phyloP scores from a whole-genome alignment of 1,140 invertebrate species.

The Drosophila repleta region DNA sequence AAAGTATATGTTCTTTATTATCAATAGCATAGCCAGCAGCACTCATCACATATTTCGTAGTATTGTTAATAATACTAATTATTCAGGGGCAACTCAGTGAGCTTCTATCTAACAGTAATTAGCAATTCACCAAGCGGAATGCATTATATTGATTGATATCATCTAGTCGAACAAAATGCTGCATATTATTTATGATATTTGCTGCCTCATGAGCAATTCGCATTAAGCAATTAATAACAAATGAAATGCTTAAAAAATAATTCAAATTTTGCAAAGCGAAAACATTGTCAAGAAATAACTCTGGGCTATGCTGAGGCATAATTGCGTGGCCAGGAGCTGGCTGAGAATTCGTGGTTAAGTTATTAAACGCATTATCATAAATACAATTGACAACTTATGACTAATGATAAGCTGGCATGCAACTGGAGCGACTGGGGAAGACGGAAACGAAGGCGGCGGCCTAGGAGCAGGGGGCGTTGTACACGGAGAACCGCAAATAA shows the following conservation, averaged over 20 bases:
- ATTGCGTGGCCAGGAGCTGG: slow-evolving; percentile 24
- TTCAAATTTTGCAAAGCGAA: slow-evolving; percentile 22
- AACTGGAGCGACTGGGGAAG: slow-evolving; percentile 46
- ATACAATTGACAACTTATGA: slow-evolving; percentile 82
- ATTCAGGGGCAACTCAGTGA: too few species aligned
- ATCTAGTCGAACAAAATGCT: background rate
- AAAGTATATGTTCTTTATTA: too few species aligned
- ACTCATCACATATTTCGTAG: too few species aligned
- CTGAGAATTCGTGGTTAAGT: slow-evolving; percentile 67
- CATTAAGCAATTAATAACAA: slow-evolving; percentile 48
- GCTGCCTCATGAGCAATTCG: background rate
- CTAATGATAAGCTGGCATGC: slow-evolving; percentile 81
- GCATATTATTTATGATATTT: background rate
- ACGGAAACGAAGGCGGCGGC: slow-evolving; percentile 28
- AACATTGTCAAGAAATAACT: too few species aligned
- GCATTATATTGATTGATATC: too few species aligned
- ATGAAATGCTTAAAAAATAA: slow-evolving; percentile 29
- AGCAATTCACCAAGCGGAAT: too few species aligned
- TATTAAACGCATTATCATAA: slow-evolving; percentile 83
- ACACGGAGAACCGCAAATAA: slow-evolving; percentile 61
- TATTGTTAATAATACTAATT: too few species aligned
- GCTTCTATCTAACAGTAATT: too few species aligned
- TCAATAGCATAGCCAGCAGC: too few species aligned
- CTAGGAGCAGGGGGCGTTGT: background rate
- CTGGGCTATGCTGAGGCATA: slow-evolving; percentile 39